Percentiles rank a stretch among this genome's conserved stretches.
Conservation (phyloP, 2,888 invertebrate genomes). For the Diploptera punctata region DNA sequence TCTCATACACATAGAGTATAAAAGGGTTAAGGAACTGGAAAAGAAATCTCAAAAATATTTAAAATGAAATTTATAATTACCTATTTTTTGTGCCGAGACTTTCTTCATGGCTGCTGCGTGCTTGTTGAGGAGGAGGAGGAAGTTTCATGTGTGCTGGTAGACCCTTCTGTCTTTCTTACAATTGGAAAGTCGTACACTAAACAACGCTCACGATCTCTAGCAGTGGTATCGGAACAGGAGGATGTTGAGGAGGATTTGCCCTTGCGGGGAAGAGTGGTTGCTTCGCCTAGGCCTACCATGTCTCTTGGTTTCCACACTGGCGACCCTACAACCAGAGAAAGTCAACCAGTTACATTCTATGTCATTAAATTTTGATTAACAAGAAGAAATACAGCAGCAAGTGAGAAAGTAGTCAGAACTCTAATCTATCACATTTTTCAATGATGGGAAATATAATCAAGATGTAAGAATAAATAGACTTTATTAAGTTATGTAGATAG, state of each 20-base stretch:
- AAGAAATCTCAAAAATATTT: too few relatives aligned
- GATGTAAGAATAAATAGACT: too few relatives aligned
- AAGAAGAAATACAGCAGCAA: too few relatives aligned
- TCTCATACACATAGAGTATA: too few relatives aligned
- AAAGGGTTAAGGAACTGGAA: too few relatives aligned
- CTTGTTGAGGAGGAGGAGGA: slow-evolving; percentile 30
- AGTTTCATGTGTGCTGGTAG: slow-evolving; percentile 32
- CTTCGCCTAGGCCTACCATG: slow-evolving; percentile 65
- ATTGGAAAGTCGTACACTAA: slow-evolving; percentile 41
- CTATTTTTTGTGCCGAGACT: not conserved
- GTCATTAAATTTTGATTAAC: too few relatives aligned
- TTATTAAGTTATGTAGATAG: too few relatives aligned
- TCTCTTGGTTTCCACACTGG: slow-evolving; percentile 99
- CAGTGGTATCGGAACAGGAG: slow-evolving; percentile 39
- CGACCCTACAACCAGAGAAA: slow-evolving; percentile 76
- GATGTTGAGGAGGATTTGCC: slow-evolving; percentile 50
- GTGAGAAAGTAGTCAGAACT: too few relatives aligned
- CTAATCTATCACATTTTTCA: too few relatives aligned
- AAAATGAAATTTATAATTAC: too few relatives aligned
- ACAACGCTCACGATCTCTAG: slow-evolving; percentile 39
- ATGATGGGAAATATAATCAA: too few relatives aligned
- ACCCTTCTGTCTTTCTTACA: slow-evolving; percentile 37
- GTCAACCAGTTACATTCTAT: slow-evolving; percentile 53
- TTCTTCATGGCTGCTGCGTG: slow-evolving; percentile 34
- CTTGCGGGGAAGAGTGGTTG: slow-evolving; percentile 69